Base-by-base conservation (phyloP, 2,797 vertebrate genomes). In the Tenualosa thibaudeaui region DNA sequence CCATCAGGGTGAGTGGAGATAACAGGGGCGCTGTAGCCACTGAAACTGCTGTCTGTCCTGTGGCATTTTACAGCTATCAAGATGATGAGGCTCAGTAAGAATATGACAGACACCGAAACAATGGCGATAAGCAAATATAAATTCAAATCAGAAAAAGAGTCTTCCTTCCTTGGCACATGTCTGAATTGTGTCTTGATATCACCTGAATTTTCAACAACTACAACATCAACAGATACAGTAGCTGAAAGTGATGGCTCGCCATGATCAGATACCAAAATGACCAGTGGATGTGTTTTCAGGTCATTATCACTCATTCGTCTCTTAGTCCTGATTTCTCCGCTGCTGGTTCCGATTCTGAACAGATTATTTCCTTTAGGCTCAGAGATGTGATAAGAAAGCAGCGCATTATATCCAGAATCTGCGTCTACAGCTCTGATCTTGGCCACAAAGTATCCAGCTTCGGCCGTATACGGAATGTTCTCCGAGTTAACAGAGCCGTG, bases 231-330 rank as follows among this genome's bases (percentile, higher is more conserved):
- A 89, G 90, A 90, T 86, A 92, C 89, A 85, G 91, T 92, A 54
- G 91, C 88, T 81, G 91, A 90, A 81, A 93, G 92, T 13, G 91
- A 84, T 19, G 93, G 93, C 22, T 93, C 90, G 81, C 94, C 94
- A 9, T 91, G 89, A 87, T 95, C 94, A 83, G 90, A 90, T 13
- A 93, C 91, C 60, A 91, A 9, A 81, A 95, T 86, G 3, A 93
- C 81, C 81, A 96, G 83, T 10, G 83, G 89, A 82, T 93, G 93
- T 0, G 83, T 90, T 51, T 87, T 90, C 85, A 62, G 83, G 82
- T 88, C 85, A 50, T 86, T 88, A 46, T 96, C 95, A 68, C 96
- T 96, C 95, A 81, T 96, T 96, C 88, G 92, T 81, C 5, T 96
- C 96, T 94, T 95, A 92, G 94, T 89, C 1, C 90, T 90, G 46